Evolutionary conservation across 2,113 vertebrate genomes (phyloP).

Genomic region (Ovis aries): DNA sequence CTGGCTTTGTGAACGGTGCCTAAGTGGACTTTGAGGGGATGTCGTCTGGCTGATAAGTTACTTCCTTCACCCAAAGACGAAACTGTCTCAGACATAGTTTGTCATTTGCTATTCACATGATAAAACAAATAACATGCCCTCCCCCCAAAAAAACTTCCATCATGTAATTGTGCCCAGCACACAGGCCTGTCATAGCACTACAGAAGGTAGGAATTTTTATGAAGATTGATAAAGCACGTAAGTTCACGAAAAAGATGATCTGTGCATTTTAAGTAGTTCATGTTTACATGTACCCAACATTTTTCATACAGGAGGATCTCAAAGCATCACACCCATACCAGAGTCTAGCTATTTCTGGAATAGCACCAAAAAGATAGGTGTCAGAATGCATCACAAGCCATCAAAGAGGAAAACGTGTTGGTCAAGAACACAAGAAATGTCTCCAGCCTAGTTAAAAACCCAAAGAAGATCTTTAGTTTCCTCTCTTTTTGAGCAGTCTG

Average conservation of each 20-base stretch:
- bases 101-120: slow-evolving; percentile 9
- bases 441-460: background rate
- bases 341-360: background rate
- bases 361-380: background rate
- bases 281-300: background rate
- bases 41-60: background rate
- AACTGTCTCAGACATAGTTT: slow-evolving; percentile 10
- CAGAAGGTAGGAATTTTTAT: background rate
- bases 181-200: background rate
- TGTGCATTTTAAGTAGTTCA: background rate
- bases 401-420: background rate
- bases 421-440: background rate
- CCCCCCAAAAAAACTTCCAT: background rate
- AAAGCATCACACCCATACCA: background rate
- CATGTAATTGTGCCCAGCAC: background rate
- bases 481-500: background rate
- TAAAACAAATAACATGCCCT: background rate
- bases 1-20: slow-evolving; percentile 22
- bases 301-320: background rate
- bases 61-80: slow-evolving; percentile 38
- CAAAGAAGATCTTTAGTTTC: background rate
- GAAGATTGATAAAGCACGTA: background rate
- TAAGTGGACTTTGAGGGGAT: background rate
- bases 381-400: background rate
- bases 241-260: background rate